Evolutionary conservation across 1,140 invertebrate genomes (phyloP), one percentile per base, ranked within the genome.

Genomic region (Pararge aegeria): DNA sequence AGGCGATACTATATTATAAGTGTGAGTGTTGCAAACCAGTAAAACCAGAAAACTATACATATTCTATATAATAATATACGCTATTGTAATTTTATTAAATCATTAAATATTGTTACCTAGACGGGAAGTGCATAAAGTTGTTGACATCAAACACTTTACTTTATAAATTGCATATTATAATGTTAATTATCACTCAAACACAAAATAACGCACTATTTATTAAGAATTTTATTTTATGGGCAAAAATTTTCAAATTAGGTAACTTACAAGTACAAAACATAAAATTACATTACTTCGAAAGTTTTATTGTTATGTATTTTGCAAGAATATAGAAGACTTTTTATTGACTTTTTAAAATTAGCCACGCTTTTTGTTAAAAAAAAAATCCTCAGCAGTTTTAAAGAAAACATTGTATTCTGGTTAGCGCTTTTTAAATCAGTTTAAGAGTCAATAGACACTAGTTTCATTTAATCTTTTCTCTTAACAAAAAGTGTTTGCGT

Each of bases 161-260:
- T 20, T 46, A 46, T 46, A 46, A 46, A 46, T 46, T 46, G 18
- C 20, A 20, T 46, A 46, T 46, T 10, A 46, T 46, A 34, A 1
- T 34, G 30, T 1, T 46, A 46, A 46, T 46, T 46, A 46, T 20
- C 42, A 46, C 42, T 20, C 42, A 9, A 15, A 20, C 10, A 9
- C 18, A 46, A 46, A 46, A n/a, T 46, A 12, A 20, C 42, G 10
- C 16, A 46, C 18, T 46, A 20, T 20, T 46, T 12, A 46, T 20
- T 18, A 10, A 20, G 0, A 12, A 10, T 19, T 46, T 46, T 10
- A 10, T 44, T 19, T n/a, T n/a, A n/a, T n/a, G n/a, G n/a, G n/a
- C n/a, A n/a, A n/a, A n/a, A n/a, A n/a, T n/a, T n/a, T n/a, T n/a
- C n/a, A n/a, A n/a, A 2, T 44, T 19, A 12, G 16, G 16, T 5